phyloP scores from a whole-genome alignment of 2,797 vertebrate species.

The Zenarchopterus dispar region DNA sequence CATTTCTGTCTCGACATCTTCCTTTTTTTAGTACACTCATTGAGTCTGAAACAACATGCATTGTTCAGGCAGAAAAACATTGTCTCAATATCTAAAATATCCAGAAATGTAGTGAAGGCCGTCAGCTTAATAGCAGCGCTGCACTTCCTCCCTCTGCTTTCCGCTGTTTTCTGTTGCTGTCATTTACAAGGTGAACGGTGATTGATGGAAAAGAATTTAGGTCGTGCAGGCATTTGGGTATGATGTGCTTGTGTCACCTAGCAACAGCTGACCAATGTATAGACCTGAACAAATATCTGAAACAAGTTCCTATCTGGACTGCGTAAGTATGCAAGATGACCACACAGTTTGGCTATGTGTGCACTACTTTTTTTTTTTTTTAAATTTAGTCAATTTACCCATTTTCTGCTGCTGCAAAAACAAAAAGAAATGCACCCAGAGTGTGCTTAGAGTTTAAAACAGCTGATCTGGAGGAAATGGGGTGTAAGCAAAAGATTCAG shows the following conservation, averaged over 20 bases:
- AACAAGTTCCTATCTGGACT: slow-evolving; percentile 31
- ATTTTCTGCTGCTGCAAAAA: slow-evolving; percentile 39
- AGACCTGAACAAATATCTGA: slow-evolving; percentile 40
- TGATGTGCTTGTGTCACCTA: slow-evolving; percentile 24
- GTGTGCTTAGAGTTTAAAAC: neutral
- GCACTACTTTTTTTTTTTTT: neutral
- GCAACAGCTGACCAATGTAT: slow-evolving; percentile 42
- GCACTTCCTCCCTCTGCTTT: neutral
- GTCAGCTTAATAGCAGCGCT: slow-evolving; percentile 14
- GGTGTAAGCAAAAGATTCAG: neutral
- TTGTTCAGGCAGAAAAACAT: slow-evolving; percentile 6
- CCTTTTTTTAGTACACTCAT: neutral
- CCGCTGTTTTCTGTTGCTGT: neutral
- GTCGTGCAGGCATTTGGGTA: slow-evolving; percentile 18
- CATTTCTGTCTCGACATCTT: slow-evolving; percentile 2
- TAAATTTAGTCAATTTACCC: slow-evolving; percentile 48
- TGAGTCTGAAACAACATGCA: neutral
- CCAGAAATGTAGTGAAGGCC: neutral
- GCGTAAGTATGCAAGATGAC: slow-evolving; percentile 21
- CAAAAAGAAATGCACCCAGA: neutral
- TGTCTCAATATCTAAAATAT: neutral
- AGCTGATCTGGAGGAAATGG: slow-evolving; percentile 4
- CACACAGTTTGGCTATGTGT: slow-evolving; percentile 8
- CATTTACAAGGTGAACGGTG: slow-evolving; percentile 31
- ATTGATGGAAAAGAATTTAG: slow-evolving; percentile 43